A percentile compares a stretch with the other conserved stretches of the same genome.
Evolutionary conservation across 64 coral and sea anemone species (phyloP).

Genomic region (Porites lutea): DNA sequence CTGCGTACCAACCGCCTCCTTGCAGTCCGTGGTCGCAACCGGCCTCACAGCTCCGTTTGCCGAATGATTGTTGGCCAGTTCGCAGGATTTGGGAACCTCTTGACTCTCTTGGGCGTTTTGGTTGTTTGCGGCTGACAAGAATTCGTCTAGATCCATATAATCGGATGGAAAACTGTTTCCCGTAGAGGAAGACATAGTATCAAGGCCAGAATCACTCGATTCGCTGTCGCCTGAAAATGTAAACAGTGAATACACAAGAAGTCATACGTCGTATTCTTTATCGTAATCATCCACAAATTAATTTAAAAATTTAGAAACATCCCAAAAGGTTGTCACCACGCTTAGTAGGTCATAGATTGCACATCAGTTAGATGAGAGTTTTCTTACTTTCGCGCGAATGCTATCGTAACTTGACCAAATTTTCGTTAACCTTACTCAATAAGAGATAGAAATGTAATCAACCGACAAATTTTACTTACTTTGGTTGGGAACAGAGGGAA

Average conservation of each 20-base stretch:
- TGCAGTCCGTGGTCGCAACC: background rate
- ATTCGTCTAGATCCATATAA: conserved; percentile 83
- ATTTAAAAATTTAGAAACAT: no score
- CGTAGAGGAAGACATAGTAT: conserved; percentile 22
- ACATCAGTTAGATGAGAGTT: no score
- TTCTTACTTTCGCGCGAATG: no score
- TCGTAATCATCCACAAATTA: no score
- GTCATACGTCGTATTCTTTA: no score
- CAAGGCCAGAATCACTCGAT: conserved; percentile 68
- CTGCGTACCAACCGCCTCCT: background rate
- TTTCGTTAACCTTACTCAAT: no score
- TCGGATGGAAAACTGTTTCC: conserved; percentile 52
- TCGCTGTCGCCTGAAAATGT: conserved; percentile 20
- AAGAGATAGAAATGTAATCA: no score
- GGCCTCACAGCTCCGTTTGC: background rate
- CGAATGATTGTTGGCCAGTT: background rate
- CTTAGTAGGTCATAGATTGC: no score
- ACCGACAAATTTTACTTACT: background rate
- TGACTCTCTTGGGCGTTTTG: background rate
- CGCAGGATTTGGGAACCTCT: background rate
- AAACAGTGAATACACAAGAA: background rate
- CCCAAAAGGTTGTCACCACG: no score
- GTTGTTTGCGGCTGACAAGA: conserved; percentile 43
- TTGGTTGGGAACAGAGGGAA: background rate
- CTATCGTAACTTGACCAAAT: no score